Evolutionary conservation across 1,140 invertebrate species (phyloP), one percentile per base, ranked within the genome.

Genomic region (Bombyx mandarina): DNA sequence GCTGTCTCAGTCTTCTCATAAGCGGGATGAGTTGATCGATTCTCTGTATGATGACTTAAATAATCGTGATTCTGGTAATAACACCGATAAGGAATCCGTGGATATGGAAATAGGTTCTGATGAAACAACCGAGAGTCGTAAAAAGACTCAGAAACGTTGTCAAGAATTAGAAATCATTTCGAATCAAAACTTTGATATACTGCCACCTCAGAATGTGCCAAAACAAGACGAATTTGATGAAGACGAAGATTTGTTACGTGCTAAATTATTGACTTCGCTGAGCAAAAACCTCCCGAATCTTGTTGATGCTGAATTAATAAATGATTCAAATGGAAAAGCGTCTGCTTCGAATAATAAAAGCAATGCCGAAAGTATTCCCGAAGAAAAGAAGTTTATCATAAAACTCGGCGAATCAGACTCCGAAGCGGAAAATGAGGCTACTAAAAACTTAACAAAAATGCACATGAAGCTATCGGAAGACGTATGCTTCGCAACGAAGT

Each of bases 371-470:
- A 49, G 43, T 48, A 42, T 68, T 48, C 60, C 73, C 47, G 74
- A 82, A 69, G 71, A 76, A 63, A 85, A 82, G 52, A 79, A 73
- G 58, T 80, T 89, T 58, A 84, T 89, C 35, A 88, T 89, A 49
- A 71, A 77, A 45, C 63, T 88, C 42, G 77, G 82, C 26, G 84
- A 82, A 8, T 88, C 88, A 51, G 88, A 89, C 75, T 87, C 85
- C 8, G 88, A 86, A 62, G 82, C 73, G 45, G 88, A 89, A 74
- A 74, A 87, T 73, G 88, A 89, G 65, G 79, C 80, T 50, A 88
- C 84, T 8, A 88, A 80, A 65, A 89, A 89, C 69, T 71, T 89
- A 60, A 84, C 83, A 8, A 86, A 82, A 77, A 89, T 89, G 88
- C 88, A 88, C 52, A 73, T 81, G 51, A 89, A 88, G 68, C 65